Evolutionary conservation across 2,797 vertebrate species (phyloP).

Genomic region (Ceryle rudis): DNA sequence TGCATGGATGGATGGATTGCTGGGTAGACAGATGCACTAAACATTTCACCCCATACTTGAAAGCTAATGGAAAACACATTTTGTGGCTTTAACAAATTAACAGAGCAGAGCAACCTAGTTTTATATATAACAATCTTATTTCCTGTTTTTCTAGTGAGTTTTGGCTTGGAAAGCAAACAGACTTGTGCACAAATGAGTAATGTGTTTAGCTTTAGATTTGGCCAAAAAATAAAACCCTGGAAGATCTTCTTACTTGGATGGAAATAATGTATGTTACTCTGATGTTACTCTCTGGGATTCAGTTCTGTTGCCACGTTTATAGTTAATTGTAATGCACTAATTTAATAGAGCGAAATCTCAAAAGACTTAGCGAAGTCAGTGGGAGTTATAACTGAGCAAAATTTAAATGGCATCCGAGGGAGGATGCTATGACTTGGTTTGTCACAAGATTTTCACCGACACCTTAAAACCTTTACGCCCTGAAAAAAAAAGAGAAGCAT

Average conservation of each 20-base stretch:
- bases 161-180: slow-evolving; percentile 34
- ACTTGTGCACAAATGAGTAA: slow-evolving; percentile 46
- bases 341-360: neutral
- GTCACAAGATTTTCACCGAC: neutral
- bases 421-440: neutral
- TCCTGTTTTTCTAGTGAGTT: slow-evolving; percentile 53
- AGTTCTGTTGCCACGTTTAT: slow-evolving; percentile 15
- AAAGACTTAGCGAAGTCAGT: neutral
- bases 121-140: slow-evolving; percentile 41
- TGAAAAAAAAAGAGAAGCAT: neutral
- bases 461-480: neutral
- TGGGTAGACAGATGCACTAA: neutral
- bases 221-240: slow-evolving; percentile 9
- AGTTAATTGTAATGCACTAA: neutral
- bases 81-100: slow-evolving; percentile 47
- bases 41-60: neutral
- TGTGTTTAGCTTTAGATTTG: slow-evolving; percentile 53
- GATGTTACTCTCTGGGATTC: slow-evolving; percentile 14
- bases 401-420: neutral
- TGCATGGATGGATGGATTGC: neutral
- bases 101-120: slow-evolving; percentile 17
- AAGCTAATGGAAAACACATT: slow-evolving; percentile 55
- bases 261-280: slow-evolving; percentile 23
- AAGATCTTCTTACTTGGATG: slow-evolving; percentile 36
- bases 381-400: neutral